These are phyloP conservation scores for Hesperophylax magnus DNA, from an alignment of 1,140 invertebrate species.

Conservation along the genomic window DNA sequence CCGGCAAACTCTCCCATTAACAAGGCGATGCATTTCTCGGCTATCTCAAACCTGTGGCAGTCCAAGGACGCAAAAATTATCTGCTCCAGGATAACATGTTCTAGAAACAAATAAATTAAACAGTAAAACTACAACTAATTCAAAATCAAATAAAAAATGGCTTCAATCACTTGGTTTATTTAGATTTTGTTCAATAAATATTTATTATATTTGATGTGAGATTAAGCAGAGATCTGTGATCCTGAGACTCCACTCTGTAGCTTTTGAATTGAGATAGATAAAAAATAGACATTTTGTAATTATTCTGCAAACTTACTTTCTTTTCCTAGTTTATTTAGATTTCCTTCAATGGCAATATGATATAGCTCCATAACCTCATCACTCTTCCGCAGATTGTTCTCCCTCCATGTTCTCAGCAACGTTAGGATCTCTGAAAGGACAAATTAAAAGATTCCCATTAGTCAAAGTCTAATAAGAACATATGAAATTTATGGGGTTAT, in stretches of 20 bases:
- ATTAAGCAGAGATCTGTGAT: no score
- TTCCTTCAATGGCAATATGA: conserved; percentile 81
- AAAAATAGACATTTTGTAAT: no score
- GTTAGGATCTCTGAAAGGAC: conserved; percentile 82
- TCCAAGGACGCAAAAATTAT: conserved; percentile 95
- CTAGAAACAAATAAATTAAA: conserved; percentile 70
- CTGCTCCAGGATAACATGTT: conserved; percentile 78
- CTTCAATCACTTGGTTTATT: no score
- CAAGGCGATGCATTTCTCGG: conserved; percentile 83
- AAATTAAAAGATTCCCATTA: background rate
- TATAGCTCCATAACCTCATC: conserved; percentile 91
- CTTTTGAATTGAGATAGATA: no score
- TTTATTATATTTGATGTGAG: no score
- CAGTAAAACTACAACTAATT: background rate
- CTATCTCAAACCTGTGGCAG: conserved; percentile 83
- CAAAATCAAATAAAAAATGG: background rate
- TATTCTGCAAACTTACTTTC: conserved; percentile 79
- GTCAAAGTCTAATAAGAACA: no score
- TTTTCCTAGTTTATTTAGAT: conserved; percentile 88
- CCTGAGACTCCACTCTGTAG: no score
- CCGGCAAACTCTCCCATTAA: conserved; percentile 91
- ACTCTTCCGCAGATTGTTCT: conserved; percentile 92
- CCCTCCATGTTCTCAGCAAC: conserved; percentile 89
- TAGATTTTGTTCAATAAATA: no score
- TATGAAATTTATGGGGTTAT: no score